Evolutionary conservation across 2,113 vertebrate genomes (phyloP).

Genomic region (Passer montanus): DNA sequence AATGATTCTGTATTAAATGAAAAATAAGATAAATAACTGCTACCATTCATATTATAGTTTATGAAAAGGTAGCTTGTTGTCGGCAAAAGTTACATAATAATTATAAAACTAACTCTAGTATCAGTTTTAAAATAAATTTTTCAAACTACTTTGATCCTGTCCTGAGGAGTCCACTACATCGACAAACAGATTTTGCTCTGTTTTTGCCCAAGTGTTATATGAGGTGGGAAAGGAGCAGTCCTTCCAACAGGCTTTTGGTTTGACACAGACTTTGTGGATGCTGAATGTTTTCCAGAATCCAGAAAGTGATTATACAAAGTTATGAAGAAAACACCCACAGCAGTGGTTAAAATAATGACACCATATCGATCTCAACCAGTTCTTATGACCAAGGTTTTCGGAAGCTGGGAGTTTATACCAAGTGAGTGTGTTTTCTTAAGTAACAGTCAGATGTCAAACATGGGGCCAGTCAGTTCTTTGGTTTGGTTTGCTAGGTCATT

Average conservation of each 20-base stretch:
- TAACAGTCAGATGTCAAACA: neutral
- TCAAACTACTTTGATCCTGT: neutral
- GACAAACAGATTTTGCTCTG: neutral
- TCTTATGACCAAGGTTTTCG: neutral
- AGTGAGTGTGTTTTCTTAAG: neutral
- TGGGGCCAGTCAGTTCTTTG: neutral
- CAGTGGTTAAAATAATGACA: neutral
- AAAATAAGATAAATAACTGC: neutral
- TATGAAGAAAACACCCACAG: neutral
- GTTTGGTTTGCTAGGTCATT: neutral
- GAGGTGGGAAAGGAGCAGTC: neutral
- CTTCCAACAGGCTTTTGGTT: neutral
- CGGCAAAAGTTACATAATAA: neutral
- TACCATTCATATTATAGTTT: neutral
- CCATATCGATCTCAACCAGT: neutral
- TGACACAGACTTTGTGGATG: neutral
- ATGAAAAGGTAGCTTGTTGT: neutral
- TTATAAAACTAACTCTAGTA: neutral
- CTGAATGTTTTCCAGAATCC: neutral
- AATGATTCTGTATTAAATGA: neutral
- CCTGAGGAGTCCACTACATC: accelerated
- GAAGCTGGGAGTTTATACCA: neutral
- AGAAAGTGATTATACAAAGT: neutral
- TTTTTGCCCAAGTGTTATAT: neutral
- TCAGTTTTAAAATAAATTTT: neutral